A percentile compares a stretch with the other conserved stretches of the same genome.
These are phyloP conservation scores for Eledone cirrhosa DNA, from an alignment of 2,888 invertebrate species.

Conservation along the genomic window DNA sequence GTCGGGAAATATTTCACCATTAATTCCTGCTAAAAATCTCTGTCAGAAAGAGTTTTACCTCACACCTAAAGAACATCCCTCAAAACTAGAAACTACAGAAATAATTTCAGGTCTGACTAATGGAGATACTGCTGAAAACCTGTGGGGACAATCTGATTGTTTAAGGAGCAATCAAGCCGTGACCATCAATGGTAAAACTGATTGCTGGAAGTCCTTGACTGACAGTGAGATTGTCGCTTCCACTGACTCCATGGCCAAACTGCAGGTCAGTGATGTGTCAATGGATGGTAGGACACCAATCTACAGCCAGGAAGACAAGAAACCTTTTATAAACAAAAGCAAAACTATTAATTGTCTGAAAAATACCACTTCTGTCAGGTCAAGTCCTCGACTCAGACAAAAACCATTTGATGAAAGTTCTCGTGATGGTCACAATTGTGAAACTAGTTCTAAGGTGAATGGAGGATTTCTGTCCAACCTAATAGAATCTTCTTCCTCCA, in stretches of 20 bases:
- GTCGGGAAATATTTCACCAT: too few species aligned
- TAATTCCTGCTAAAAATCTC: too few species aligned
- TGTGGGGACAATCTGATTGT: not conserved
- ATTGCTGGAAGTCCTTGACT: too few species aligned
- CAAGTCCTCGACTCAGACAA: slow-evolving; percentile 32
- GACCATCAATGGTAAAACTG: too few species aligned
- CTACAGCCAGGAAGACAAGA: slow-evolving; percentile 2
- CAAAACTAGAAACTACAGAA: not conserved
- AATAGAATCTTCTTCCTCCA: not conserved
- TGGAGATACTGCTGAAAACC: slow-evolving; percentile 9
- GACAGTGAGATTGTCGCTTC: not conserved
- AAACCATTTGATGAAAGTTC: not conserved
- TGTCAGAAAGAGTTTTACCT: too few species aligned
- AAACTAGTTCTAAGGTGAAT: not conserved
- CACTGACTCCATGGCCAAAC: slow-evolving; percentile 1
- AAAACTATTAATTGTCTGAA: not conserved
- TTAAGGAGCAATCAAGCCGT: too few species aligned
- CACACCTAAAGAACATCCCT: too few species aligned
- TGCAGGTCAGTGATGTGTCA: slow-evolving; percentile 3
- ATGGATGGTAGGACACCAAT: not conserved
- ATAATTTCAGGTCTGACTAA: not conserved
- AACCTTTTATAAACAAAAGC: not conserved
- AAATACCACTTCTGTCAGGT: slow-evolving; percentile 7
- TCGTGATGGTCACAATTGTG: not conserved
- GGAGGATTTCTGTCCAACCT: not conserved